Conservation (phyloP, 2,113 vertebrate species). For the Gnathonemus echidnorhynchus region DNA sequence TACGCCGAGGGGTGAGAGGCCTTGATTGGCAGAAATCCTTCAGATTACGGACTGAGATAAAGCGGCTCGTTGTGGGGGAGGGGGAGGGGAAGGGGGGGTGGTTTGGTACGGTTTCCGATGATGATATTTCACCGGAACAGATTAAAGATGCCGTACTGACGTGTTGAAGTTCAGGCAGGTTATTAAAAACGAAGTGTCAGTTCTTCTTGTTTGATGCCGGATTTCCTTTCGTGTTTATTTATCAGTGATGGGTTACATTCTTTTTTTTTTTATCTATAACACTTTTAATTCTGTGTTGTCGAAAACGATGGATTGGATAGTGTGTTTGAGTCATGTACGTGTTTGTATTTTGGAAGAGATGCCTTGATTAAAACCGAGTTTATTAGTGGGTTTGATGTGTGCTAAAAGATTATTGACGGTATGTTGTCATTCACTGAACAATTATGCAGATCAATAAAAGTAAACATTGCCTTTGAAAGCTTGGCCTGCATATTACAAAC, state of each 20-base stretch:
- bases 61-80: background rate
- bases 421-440: background rate
- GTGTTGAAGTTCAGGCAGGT: background rate
- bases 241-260: background rate
- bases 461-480: background rate
- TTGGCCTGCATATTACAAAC: background rate
- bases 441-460: background rate
- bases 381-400: background rate
- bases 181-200: constrained; percentile 10
- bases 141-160: background rate
- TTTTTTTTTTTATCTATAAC: background rate
- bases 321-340: constrained; percentile 28
- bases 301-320: constrained; percentile 17
- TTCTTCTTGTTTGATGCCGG: background rate
- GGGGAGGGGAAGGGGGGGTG: background rate
- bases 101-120: constrained; percentile 7
- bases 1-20: constrained; percentile 11
- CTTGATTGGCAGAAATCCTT: constrained; percentile 25
- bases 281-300: constrained; percentile 1
- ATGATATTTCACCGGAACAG: background rate
- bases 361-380: constrained; percentile 41
- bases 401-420: background rate
- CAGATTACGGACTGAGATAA: constrained; percentile 17
- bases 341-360: constrained; percentile 34
- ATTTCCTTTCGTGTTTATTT: constrained; percentile 4